phyloP scores from a whole-genome alignment of 2,888 invertebrate genomes.

The Drosophila mulleri region DNA sequence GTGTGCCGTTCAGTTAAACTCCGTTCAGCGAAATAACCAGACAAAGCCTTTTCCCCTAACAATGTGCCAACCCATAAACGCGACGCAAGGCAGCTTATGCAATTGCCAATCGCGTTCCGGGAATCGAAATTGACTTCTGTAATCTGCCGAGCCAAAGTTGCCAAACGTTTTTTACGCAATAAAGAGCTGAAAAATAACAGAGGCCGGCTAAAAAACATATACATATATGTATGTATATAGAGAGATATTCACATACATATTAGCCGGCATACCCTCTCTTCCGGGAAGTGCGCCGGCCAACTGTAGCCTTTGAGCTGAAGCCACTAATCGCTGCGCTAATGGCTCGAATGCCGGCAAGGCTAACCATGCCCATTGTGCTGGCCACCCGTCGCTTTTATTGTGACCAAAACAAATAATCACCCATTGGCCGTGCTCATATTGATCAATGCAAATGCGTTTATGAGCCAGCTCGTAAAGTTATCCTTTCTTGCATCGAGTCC shows the following conservation, averaged over 20 bases:
- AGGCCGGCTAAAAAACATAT: constrained; percentile 14
- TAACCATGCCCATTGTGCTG: constrained; percentile 55
- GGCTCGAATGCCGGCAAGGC: constrained; percentile 49
- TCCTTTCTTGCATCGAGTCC: constrained; percentile 73
- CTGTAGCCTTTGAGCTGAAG: constrained; percentile 26
- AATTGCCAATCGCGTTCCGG: constrained; percentile 34
- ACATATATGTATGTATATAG: neutral
- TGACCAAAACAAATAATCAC: constrained; percentile 80
- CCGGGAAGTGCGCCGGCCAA: constrained; percentile 48
- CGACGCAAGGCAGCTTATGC: constrained; percentile 29
- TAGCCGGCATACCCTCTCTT: constrained; percentile 8
- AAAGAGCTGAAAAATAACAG: neutral
- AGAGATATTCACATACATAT: neutral
- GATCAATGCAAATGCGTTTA: constrained; percentile 73
- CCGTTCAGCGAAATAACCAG: constrained; percentile 23
- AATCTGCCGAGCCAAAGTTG: constrained; percentile 25
- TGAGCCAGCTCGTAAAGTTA: constrained; percentile 71
- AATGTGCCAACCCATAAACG: constrained; percentile 5
- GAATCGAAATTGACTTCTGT: constrained; percentile 59
- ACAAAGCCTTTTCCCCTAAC: constrained; percentile 30
- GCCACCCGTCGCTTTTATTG: constrained; percentile 79
- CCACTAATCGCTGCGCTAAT: constrained; percentile 62
- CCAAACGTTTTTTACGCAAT: constrained; percentile 68
- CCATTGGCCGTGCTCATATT: constrained; percentile 76
- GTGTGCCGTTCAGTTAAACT: neutral